Base-by-base conservation (phyloP, 1,140 invertebrate genomes). In the Drosophila equinoxialis region DNA sequence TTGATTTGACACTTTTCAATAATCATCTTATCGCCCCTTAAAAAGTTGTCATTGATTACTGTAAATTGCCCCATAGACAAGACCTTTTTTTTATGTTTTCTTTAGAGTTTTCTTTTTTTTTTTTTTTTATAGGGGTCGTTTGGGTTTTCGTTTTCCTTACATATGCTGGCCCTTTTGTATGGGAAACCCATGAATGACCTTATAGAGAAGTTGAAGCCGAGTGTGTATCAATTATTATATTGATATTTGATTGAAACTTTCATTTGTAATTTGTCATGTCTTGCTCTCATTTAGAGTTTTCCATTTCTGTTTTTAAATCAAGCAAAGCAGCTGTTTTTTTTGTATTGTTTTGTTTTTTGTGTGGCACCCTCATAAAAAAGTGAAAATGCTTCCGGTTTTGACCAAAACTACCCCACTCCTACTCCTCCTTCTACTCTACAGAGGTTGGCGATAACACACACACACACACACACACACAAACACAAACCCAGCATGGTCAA, bases 301-400 rank as follows among this genome's bases (percentile, higher is more conserved):
- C 3, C 42, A 35, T 17, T 35, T 55, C 7, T 37, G 23, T 37
- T 42, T n/a, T 42, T 23, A 51, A 51, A 51, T 23, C 45, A 51
- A 48, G 45, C 37, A 13, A 51, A 20, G 71, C 68, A 69, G 71
- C 74, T 74, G 81, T 42, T 7, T 54, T 48, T 41, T 17, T 33
- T 55, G 1, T 30, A n/a, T 30, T 6, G 6, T 30, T 41, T 17
- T 41, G 30, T 61, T 17, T 39, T 77, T 58, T 54, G 48, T 54
- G 48, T 65, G 77, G 79, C 80, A 83, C 84, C 84, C 84, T 89
- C 84, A 89, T 89, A 87, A 87, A 80, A 30, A 74, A 69, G 39
- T 66, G 65, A 54, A 73, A 79, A 57, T 62, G 74, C 76, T 89
- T 89, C 84, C 84, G 84, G 84, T 72, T 77, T 63, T 77, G 68